phyloP scores from a whole-genome alignment of 2,113 vertebrate genomes.

The Chitala chitala region DNA sequence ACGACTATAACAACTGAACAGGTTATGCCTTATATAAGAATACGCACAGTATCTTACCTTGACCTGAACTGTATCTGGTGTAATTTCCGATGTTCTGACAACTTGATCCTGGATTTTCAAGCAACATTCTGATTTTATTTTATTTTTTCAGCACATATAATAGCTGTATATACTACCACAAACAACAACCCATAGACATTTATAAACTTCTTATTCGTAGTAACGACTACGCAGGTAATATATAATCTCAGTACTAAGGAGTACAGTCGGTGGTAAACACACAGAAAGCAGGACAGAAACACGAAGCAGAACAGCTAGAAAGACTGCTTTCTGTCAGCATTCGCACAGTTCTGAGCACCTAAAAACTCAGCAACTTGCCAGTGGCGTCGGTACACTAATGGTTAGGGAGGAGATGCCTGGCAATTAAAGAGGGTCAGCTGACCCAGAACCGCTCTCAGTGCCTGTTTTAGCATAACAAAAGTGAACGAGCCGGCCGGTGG shows the following conservation, averaged over 20 bases:
- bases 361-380: slow-evolving; percentile 47
- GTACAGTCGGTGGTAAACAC: no score
- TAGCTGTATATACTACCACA: no score
- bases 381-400: slow-evolving; percentile 32
- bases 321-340: not conserved
- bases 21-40: no score
- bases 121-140: slow-evolving; percentile 68
- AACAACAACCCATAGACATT: slow-evolving; percentile 19
- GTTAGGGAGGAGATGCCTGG: slow-evolving; percentile 31
- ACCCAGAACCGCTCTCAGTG: slow-evolving; percentile 39
- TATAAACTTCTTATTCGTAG: not conserved
- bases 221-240: slow-evolving; percentile 13
- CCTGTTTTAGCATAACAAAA: slow-evolving; percentile 42
- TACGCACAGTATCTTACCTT: no score
- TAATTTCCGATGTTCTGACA: slow-evolving; percentile 65
- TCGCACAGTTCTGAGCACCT: slow-evolving; percentile 30
- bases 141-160: no score
- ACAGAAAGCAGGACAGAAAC: no score
- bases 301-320: not conserved
- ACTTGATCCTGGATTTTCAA: slow-evolving; percentile 70
- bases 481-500: slow-evolving; percentile 16
- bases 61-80: slow-evolving; percentile 60
- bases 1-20: not conserved
- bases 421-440: slow-evolving; percentile 51
- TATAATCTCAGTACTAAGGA: not conserved